Conservation (phyloP, 2,797 vertebrate genomes). For the Dromococcyx pavoninus region DNA sequence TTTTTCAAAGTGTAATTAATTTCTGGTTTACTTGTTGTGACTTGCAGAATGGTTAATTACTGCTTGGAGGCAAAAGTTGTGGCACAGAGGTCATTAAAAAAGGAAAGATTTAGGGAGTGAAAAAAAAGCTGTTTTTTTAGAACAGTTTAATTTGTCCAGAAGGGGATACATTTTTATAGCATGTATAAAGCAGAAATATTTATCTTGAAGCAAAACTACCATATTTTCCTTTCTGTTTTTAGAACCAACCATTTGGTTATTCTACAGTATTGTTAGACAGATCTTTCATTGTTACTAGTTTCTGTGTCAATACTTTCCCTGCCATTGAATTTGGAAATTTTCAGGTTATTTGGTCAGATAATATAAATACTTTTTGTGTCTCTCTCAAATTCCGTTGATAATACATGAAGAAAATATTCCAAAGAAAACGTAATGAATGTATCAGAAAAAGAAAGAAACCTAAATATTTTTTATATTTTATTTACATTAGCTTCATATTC, state of each 20-base stretch:
- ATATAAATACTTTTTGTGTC: not conserved
- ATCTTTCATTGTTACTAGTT: not conserved
- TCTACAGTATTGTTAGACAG: not conserved
- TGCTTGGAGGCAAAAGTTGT: slow-evolving; percentile 76
- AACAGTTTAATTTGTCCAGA: slow-evolving; percentile 65
- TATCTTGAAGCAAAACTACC: slow-evolving; percentile 67
- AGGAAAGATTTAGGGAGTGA: slow-evolving; percentile 71
- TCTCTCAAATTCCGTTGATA: not conserved
- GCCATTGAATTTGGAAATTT: not conserved
- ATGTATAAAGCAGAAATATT: slow-evolving; percentile 64
- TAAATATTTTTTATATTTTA: not conserved
- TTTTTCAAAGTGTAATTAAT: slow-evolving; percentile 73
- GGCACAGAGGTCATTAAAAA: slow-evolving; percentile 80
- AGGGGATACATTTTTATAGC: slow-evolving; percentile 58
- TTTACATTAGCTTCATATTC: not conserved
- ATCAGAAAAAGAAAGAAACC: not conserved
- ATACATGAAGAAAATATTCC: not conserved
- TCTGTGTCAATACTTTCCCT: not conserved
- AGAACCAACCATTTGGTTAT: slow-evolving; percentile 35
- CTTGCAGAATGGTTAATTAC: slow-evolving; percentile 83
- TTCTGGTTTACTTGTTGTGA: slow-evolving; percentile 74
- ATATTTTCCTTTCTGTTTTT: slow-evolving; percentile 69
- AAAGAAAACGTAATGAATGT: not conserved
- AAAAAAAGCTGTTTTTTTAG: slow-evolving; percentile 62
- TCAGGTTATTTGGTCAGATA: not conserved